A percentile compares a stretch with the other conserved stretches of the same genome.
phyloP scores from a whole-genome alignment of 1,140 invertebrate genomes.

The Temnothorax longispinosus region DNA sequence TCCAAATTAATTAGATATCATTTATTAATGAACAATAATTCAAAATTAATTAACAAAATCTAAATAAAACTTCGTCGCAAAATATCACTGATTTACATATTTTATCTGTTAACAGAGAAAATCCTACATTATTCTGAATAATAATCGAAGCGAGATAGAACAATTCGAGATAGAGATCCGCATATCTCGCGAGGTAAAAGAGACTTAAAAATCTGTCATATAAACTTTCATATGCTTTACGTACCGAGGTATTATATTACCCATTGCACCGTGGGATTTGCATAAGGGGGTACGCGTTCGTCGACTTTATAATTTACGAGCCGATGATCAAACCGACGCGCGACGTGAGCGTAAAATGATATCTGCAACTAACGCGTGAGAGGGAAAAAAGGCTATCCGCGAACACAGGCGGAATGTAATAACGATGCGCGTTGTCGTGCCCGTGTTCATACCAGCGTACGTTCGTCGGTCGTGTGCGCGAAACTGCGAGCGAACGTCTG shows the following conservation, averaged over 20 bases:
- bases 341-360: conserved; percentile 21
- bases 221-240: conserved; percentile 11
- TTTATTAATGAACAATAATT: neutral
- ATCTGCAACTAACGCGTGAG: conserved; percentile 5
- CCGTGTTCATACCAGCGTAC: neutral
- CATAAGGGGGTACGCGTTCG: neutral
- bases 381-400: neutral
- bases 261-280: neutral
- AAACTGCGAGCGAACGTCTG: conserved; percentile 33
- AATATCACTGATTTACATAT: neutral
- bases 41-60: neutral
- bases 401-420: conserved; percentile 28
- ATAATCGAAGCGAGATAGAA: conserved; percentile 9
- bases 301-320: conserved; percentile 44
- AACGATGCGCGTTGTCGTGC: conserved; percentile 11
- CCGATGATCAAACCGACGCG: conserved; percentile 28
- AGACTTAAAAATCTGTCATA: conserved; percentile 13
- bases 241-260: conserved; percentile 13
- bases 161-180: neutral
- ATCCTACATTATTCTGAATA: neutral
- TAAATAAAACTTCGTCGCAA: neutral
- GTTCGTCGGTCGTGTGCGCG: conserved; percentile 8
- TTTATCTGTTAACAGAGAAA: neutral
- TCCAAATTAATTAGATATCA: neutral
- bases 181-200: neutral